A percentile compares a stretch with the other conserved stretches of the same genome.
Evolutionary conservation across 2,888 invertebrate species (phyloP).

Genomic region (Apamea monoglypha): DNA sequence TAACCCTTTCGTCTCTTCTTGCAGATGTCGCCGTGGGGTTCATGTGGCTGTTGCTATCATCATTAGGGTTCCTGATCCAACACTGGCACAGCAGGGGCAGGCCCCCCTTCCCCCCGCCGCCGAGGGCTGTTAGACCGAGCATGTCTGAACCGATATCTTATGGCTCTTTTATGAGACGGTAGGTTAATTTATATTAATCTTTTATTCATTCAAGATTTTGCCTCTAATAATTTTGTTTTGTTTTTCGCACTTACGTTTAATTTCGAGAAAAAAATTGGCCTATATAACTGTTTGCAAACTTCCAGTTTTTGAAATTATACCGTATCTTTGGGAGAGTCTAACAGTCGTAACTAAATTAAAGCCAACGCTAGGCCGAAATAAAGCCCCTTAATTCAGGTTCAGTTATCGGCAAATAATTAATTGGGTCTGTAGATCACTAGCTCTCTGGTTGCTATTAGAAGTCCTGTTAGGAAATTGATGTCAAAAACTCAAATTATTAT

Average conservation of each 20-base stretch:
- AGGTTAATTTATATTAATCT: conserved; percentile 12
- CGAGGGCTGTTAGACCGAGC: conserved; percentile 79
- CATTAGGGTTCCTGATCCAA: conserved; percentile 90
- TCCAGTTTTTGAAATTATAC: neutral
- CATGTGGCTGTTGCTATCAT: conserved; percentile 89
- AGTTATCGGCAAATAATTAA: neutral
- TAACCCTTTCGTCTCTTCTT: conserved; percentile 60
- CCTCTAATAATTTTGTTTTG: neutral
- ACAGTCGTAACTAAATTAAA: neutral
- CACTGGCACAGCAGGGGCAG: conserved; percentile 88
- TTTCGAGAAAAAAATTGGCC: neutral
- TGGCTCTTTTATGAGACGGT: conserved; percentile 57
- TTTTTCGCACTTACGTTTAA: neutral
- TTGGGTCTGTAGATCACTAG: neutral
- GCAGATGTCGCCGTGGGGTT: conserved; percentile 90
- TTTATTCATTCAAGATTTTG: neutral
- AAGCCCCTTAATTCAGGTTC: too few species aligned
- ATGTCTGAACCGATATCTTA: conserved; percentile 68
- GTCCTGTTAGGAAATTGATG: neutral
- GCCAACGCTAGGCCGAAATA: neutral
- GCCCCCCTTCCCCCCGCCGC: conserved; percentile 92
- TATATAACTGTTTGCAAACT: neutral
- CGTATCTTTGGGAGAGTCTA: neutral
- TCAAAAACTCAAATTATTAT: neutral
- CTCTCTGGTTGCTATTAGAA: neutral